Base-by-base conservation (phyloP, 2,113 vertebrate species). In the Psephotus haematonotus region DNA sequence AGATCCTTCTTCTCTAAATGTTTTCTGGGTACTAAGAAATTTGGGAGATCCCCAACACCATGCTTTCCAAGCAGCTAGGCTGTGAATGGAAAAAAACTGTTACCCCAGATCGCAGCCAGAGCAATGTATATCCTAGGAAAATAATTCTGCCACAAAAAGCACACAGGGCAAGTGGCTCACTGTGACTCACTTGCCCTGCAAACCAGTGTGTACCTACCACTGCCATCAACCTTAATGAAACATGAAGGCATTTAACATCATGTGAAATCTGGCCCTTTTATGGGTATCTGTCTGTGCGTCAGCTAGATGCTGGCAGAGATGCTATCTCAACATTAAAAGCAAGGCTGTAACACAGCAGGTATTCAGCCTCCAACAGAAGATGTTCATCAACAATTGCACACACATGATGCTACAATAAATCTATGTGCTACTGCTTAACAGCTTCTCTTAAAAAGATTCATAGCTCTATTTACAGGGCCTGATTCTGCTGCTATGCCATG, bases 361-460 rank as follows among this genome's bases (percentile, higher is more conserved):
- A 94, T 93, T 87, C 96, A 95, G 95, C 77, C 70, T 94, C 88
- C 83, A 78, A 92, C 83, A 93, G 95, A 95, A 96, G 93, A 97
- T 82, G 90, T 93, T 97, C 95, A 96, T 97, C 96, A 96, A 92
- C 92, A 92, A 92, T 85, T 96, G 96, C 95, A 80, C 86, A 87
- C 96, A 93, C 88, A 95, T 96, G 95, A 97, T 76, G 83, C 95
- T 92, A 92, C 88, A 92, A 95, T 97, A 96, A 96, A 97, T 97
- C 96, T 70, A 37, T 43, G 88, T 92, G 96, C 74, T 89, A 87
- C 92, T 8, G 92, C 88, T 85, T 96, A 96, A 94, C 88, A 92
- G 96, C 92, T 93, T 95, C 95, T 94, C 94, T 95, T 97, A 93
- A 95, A 96, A 92, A 94, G 96, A 97, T 94, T 95, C 96, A 96